Percentiles rank a stretch among this genome's conserved stretches.
These are phyloP conservation scores for Upupa epops DNA, from an alignment of 2,113 vertebrate genomes.

Conservation along the genomic window DNA sequence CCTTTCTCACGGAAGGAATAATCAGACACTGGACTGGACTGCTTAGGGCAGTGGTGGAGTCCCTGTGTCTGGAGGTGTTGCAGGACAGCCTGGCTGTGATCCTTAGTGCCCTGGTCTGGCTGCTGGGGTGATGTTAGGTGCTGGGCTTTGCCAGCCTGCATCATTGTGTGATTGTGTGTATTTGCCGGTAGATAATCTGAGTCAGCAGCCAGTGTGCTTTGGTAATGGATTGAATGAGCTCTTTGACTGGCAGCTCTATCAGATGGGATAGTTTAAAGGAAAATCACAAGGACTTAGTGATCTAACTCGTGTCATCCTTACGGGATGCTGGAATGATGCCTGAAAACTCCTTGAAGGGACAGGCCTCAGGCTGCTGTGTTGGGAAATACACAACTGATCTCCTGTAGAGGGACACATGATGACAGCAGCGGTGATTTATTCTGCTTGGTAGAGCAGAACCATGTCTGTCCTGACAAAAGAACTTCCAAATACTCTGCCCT, in stretches of 20 bases:
- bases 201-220: not conserved
- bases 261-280: not conserved
- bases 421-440: not conserved
- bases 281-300: not conserved
- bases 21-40: too few relatives aligned
- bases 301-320: not conserved
- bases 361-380: not conserved
- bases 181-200: not conserved
- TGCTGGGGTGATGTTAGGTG: too few relatives aligned
- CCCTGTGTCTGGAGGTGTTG: too few relatives aligned
- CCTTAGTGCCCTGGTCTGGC: too few relatives aligned
- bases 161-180: not conserved
- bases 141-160: too few relatives aligned
- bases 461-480: not conserved
- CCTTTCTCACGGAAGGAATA: too few relatives aligned
- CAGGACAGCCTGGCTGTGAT: too few relatives aligned
- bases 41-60: too few relatives aligned
- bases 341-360: not conserved
- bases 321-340: not conserved
- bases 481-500: not conserved
- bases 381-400: not conserved
- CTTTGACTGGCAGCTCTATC: not conserved
- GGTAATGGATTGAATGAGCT: not conserved
- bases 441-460: not conserved
- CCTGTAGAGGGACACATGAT: not conserved